phyloP scores from a whole-genome alignment of 2,888 invertebrate genomes.

The Trachelus iudaicus region DNA sequence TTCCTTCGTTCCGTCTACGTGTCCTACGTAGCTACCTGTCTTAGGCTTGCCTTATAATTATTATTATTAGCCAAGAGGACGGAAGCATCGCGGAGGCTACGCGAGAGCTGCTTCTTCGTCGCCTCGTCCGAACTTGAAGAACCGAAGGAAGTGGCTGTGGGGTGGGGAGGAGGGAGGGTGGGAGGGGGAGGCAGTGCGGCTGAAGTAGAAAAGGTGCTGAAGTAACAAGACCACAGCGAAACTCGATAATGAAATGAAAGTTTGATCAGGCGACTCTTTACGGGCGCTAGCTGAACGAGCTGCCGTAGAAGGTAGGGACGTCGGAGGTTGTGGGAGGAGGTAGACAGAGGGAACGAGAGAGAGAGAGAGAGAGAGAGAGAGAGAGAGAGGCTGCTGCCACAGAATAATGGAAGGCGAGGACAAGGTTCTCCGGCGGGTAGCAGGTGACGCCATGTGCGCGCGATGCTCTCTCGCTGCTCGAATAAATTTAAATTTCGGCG shows the following conservation, averaged over 20 bases:
- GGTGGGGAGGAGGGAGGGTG: no score
- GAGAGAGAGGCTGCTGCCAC: constrained; percentile 10
- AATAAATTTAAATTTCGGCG: constrained; percentile 56
- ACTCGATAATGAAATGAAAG: constrained; percentile 39
- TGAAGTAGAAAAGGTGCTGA: constrained; percentile 22
- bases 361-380: constrained; percentile 9
- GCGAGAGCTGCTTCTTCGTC: no score
- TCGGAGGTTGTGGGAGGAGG: background rate
- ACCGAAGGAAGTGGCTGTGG: no score
- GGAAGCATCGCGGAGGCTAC: no score
- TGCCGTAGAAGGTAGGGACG: constrained; percentile 6
- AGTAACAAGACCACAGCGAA: no score
- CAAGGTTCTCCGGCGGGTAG: constrained; percentile 36
- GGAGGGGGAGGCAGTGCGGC: background rate
- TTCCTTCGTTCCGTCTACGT: constrained; percentile 28
- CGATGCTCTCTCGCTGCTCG: constrained; percentile 17
- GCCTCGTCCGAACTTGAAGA: no score
- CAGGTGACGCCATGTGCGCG: constrained; percentile 50
- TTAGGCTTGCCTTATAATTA: no score
- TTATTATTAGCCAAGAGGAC: no score
- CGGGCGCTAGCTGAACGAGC: constrained; percentile 26
- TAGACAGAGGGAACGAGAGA: constrained; percentile 6
- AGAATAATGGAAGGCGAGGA: constrained; percentile 16
- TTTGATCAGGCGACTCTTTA: constrained; percentile 34
- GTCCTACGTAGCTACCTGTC: no score